Evolutionary conservation across 2,113 vertebrate species (phyloP), one percentile per base, ranked within the genome.

Genomic region (Orycteropus afer): DNA sequence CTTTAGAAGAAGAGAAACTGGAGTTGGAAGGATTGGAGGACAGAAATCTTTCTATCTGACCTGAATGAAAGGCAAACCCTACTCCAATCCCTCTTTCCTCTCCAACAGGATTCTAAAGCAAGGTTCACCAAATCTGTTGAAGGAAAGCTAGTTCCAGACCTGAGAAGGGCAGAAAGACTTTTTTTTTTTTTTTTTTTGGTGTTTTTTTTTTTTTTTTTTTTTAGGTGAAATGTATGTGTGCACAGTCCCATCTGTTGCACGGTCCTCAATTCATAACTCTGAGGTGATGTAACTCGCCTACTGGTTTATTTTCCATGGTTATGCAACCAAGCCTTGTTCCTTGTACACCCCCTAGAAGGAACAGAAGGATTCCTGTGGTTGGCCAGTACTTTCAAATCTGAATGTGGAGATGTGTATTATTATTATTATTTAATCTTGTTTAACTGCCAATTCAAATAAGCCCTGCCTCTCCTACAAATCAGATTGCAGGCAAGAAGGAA

Each of bases 241-340:
- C 55, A 61, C 63, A 86, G 76, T 71, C 83, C 85, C n/a, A 2
- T 88, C 86, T 42, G 18, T 78, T 55, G 37, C 67, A 57, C 69
- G 94, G 59, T 61, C 67, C 63, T 84, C n/a, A 8, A 4, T 67
- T 96, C 96, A 95, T 96, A 95, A 74, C 92, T 96, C 90, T 45
- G 90, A 91, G 76, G 57, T 97, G 96, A 96, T 53, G 95, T 97
- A 96, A 97, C 42, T 82, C 51, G 37, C 91, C 96, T 55, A 96
- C 90, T 53, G 95, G 91, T 74, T 93, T 93, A 93, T 96, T 97
- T 97, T 97, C 97, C 92, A 40, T 85, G 55, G 95, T 90, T 89
- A 91, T n/a, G 88, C 95, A 94, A 91, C 95, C 91, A 90, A 55
- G 15, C 7, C 61, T 94, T 82, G 90, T 96, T 94, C 87, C 88